Percentiles rank a stretch among this genome's conserved stretches.
Conservation (phyloP, 2,797 vertebrate species). For the Rallus crepitans region DNA sequence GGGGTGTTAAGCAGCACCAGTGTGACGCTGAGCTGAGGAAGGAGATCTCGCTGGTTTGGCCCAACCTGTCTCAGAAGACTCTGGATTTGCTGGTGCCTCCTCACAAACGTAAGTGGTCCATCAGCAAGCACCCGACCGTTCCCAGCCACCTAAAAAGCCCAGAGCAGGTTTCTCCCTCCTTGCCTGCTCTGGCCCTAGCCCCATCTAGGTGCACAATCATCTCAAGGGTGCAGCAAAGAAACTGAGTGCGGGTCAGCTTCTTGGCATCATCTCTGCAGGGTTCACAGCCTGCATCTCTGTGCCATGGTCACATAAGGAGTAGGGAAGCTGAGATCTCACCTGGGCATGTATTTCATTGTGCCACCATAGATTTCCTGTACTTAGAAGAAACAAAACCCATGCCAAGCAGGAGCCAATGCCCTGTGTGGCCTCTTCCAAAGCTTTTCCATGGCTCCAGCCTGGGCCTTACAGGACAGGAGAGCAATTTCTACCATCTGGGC, state of each 20-base stretch:
- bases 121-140: background rate
- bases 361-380: background rate
- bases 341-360: background rate
- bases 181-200: background rate
- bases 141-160: background rate
- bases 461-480: background rate
- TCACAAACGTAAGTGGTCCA: conserved; percentile 88
- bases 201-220: fast-evolving
- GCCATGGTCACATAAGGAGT: background rate
- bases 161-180: background rate
- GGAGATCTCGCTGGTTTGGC: conserved; percentile 92
- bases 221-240: background rate
- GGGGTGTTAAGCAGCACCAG: conserved; percentile 89
- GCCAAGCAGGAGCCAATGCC: fast-evolving
- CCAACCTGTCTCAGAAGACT: conserved; percentile 93
- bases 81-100: conserved; percentile 93
- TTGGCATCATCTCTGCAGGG: fast-evolving
- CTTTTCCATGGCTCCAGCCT: background rate
- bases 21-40: conserved; percentile 91
- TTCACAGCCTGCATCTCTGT: background rate
- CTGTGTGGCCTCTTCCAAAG: background rate
- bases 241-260: fast-evolving
- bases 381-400: fast-evolving
- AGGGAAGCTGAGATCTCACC: background rate
- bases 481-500: background rate